Base-by-base conservation (phyloP, 1,140 invertebrate species). In the Drosophila ercepeae region DNA sequence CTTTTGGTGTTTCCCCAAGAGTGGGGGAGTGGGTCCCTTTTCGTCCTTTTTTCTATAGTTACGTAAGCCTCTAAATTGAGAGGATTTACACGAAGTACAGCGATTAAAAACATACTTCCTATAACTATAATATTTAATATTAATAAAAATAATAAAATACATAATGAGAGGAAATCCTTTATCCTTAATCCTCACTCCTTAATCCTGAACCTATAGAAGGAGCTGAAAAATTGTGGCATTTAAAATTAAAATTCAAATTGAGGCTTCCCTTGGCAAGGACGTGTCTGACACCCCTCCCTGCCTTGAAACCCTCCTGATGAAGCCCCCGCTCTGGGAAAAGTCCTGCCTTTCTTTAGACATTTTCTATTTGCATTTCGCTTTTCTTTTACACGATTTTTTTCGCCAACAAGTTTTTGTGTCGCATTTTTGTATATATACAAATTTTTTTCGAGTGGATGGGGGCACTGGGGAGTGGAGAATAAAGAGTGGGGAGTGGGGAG, bases 221-320 rank as follows among this genome's bases (percentile, higher is more conserved):
- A 86, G 81, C 75, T 86, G 81, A 72, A 79, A 84, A 84, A 86
- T 84, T 86, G 81, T 81, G 82, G 81, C 82, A 84, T 84, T 84
- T 84, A 79, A 84, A 84, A 84, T 84, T 84, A 84, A 84, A 84
- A 84, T 84, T 84, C 81, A 84, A 84, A 84, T 84, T 84, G 81
- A 86, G 81, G 76, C 81, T 79, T 84, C 81, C 86, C 72, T 67
- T 79, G 81, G 75, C 79, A 84, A 84, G 79, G 79, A 84, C 79
- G 79, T 78, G 79, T 78, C 73, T 63, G 74, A 64, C 73, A 44
- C 49, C 21, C 19, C 32, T 44, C 32, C 4, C 4, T 32, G 18
- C 29, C 29, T 7, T 32, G 1, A 11, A 1, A 41, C 19, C 41
- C 7, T 13, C 23, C 32, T 27, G 7, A 36, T 11, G 4, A 21